Percentiles rank a stretch among this genome's conserved stretches.
Conservation (phyloP, 2,113 vertebrate genomes). For the Anoplopoma fimbria region DNA sequence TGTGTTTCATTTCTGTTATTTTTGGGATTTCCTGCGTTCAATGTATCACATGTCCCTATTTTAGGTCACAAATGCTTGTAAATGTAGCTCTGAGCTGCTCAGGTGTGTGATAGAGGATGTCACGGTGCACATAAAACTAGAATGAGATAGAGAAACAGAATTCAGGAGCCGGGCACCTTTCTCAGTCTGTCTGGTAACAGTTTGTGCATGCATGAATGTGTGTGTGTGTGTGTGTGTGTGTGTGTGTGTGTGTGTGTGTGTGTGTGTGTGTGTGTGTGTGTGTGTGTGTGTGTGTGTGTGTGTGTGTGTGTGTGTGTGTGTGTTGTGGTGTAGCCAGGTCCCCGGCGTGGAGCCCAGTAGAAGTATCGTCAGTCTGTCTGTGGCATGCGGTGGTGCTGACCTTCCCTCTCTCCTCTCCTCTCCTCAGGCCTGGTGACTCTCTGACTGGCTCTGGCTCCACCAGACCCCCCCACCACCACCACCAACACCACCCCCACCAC, state of each 20-base stretch:
- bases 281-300: slow-evolving; percentile 49
- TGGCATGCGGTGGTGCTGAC: slow-evolving; percentile 80
- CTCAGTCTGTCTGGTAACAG: slow-evolving; percentile 67
- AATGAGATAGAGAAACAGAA: slow-evolving; percentile 55
- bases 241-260: slow-evolving; percentile 53
- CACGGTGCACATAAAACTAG: slow-evolving; percentile 39
- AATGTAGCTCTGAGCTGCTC: slow-evolving; percentile 17
- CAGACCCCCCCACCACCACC: slow-evolving; percentile 31
- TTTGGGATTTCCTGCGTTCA: background rate
- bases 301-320: slow-evolving; percentile 53
- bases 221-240: slow-evolving; percentile 49
- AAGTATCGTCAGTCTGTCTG: slow-evolving; percentile 84
- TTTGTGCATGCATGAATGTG: slow-evolving; percentile 51
- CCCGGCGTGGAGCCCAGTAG: slow-evolving; percentile 79
- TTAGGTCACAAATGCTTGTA: background rate
- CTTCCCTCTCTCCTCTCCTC: slow-evolving; percentile 70
- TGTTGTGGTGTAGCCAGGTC: slow-evolving; percentile 80
- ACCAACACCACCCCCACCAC: slow-evolving; percentile 10
- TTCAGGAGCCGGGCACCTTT: slow-evolving; percentile 64
- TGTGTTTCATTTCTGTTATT: background rate
- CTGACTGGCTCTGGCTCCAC: slow-evolving; percentile 59
- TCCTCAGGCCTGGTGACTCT: slow-evolving; percentile 63
- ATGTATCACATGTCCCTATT: background rate
- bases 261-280: slow-evolving; percentile 53
- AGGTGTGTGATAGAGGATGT: slow-evolving; percentile 48